Conservation (phyloP, 2,113 vertebrate genomes). For the Amazona guildingii region DNA sequence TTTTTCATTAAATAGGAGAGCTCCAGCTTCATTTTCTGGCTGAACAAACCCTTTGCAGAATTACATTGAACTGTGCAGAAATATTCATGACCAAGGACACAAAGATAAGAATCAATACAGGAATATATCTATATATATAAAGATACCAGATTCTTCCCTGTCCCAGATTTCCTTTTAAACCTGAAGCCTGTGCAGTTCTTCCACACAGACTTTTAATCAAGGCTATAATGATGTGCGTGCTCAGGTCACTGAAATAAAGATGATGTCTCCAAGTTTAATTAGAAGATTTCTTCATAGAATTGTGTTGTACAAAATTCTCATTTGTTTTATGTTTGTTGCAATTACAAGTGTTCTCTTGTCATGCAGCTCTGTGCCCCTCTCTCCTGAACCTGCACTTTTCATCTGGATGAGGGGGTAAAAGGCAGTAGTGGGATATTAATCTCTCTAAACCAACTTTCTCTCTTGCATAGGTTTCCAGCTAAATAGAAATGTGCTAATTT, state of each 20-base stretch:
- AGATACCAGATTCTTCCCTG: background rate
- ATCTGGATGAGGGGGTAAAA: background rate
- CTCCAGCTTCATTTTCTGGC: background rate
- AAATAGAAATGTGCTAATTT: background rate
- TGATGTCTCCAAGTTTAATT: slow-evolving; percentile 1
- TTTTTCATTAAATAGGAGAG: background rate
- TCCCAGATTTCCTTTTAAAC: background rate
- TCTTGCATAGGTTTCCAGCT: background rate
- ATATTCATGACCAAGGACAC: background rate
- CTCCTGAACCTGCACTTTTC: background rate
- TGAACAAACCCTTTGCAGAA: background rate
- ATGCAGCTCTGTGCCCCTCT: background rate
- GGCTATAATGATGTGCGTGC: background rate
- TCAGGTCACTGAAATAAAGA: background rate
- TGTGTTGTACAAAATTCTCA: background rate
- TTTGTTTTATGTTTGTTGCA: background rate
- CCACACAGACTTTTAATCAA: background rate
- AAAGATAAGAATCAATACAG: background rate
- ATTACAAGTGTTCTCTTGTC: background rate
- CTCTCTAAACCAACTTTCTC: background rate
- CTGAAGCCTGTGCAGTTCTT: background rate
- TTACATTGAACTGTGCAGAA: background rate
- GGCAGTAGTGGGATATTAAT: background rate
- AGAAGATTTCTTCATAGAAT: background rate
- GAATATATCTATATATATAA: too few species aligned